Evolutionary conservation across 2,888 invertebrate species (phyloP).

Genomic region (Oxytorus armatus): DNA sequence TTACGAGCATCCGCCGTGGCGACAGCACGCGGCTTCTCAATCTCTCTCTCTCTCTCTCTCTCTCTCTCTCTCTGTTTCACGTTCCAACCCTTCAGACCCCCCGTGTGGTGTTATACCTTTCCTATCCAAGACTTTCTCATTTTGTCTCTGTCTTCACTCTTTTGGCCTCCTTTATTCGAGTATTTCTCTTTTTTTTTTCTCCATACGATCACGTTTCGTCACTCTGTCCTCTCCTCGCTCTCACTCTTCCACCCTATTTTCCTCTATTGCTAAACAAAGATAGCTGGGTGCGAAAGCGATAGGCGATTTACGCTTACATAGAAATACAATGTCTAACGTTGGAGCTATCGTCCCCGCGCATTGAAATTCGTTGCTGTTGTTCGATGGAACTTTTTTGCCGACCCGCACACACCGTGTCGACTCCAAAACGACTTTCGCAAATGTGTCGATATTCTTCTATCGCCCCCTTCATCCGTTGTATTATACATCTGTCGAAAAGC

Average conservation of each 20-base stretch:
- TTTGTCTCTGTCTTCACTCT: constrained; percentile 24
- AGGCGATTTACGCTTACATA: constrained; percentile 1
- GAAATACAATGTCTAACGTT: not conserved
- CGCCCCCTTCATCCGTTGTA: not conserved
- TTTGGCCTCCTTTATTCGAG: constrained; percentile 22
- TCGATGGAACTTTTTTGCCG: constrained; percentile 17
- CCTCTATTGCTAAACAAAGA: constrained; percentile 23
- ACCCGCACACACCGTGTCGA: not conserved
- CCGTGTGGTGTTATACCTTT: constrained; percentile 14
- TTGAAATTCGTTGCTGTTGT: constrained; percentile 46
- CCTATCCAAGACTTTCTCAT: constrained; percentile 36
- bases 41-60: constrained; percentile 17
- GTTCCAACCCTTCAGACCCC: not conserved
- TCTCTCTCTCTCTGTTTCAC: constrained; percentile 9
- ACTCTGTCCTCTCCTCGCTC: not conserved
- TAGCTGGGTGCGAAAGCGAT: constrained; percentile 14
- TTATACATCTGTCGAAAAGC: constrained; percentile 15
- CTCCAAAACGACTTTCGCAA: constrained; percentile 23
- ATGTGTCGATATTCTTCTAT: constrained; percentile 4
- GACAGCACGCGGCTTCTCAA: constrained; percentile 57
- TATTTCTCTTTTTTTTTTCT: constrained; percentile 9
- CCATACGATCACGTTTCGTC: constrained; percentile 27
- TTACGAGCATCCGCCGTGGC: constrained; percentile 68
- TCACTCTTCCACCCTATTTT: not conserved
- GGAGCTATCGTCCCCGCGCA: constrained; percentile 15